Evolutionary conservation across 2,113 vertebrate species (phyloP), one percentile per base, ranked within the genome.

Genomic region (Saguinus midas): DNA sequence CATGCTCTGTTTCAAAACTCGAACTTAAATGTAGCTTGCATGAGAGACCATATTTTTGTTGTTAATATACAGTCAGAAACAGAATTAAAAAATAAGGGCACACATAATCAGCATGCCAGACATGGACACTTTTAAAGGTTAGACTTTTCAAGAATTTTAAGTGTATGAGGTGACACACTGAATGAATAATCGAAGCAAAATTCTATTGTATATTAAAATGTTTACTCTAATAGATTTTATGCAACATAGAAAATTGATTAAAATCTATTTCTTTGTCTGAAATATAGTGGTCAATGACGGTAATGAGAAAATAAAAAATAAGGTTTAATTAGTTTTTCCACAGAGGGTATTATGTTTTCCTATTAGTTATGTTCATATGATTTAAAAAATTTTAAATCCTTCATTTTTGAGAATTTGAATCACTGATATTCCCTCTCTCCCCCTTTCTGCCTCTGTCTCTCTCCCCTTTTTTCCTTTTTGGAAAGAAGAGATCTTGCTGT

Each of bases 1-100:
- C 78, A 40, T 84, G 17, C 2, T 96, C 8, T 92, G 1, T 43
- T 97, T 96, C 29, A 97, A 96, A 97, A 90, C 2, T 48, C 35
- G 20, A n/a, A 43, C 12, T 80, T 68, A 68, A 64, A 5, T 91
- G 27, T 75, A 92, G 37, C 8, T 94, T 95, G 85, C 0, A 72
- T 92, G 0, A 43, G 5, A 75, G n/a, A 37, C 35, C 40, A 55
- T 94, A 87, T 94, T 72, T 25, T 86, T 79, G 18, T 23, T 86
- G 37, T 37, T 96, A 96, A 82, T 78, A 89, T 68, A 35, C 50
- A 92, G 37, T 79, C 50, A 97, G 1, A 2, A 61, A 40, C 87
- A 97, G 45, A 35, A 14, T 78, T 27, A 35, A 81, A 93, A 82
- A 55, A 87, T 6, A 48, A 73, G 5, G 21, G 21, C 35, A 86